Percentiles rank a stretch among this genome's conserved stretches.
phyloP scores from a whole-genome alignment of 2,797 vertebrate genomes.

The Spinus pinus region DNA sequence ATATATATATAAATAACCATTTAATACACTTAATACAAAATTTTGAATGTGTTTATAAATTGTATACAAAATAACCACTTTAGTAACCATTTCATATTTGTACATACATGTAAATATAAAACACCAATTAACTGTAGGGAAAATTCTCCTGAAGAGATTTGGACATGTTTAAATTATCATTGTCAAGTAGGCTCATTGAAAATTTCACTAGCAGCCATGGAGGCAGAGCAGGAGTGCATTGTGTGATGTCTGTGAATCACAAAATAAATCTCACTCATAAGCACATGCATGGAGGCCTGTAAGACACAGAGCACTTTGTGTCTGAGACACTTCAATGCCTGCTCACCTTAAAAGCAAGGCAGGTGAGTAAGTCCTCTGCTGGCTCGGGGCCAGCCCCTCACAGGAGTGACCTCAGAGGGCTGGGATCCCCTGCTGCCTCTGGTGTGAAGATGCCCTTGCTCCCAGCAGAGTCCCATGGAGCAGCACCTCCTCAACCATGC shows the following conservation, averaged over 20 bases:
- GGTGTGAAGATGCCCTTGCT: background rate
- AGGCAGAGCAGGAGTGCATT: background rate
- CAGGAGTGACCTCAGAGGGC: background rate
- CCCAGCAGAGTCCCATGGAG: background rate
- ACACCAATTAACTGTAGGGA: background rate
- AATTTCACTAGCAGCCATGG: background rate
- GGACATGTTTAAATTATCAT: background rate
- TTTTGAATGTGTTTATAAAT: background rate
- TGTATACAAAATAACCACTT: background rate
- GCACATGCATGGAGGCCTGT: background rate
- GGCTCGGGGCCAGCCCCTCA: background rate
- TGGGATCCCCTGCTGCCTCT: background rate
- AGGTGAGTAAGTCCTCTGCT: constrained; percentile 40
- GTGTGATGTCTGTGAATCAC: background rate
- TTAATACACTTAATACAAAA: background rate
- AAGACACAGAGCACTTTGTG: background rate
- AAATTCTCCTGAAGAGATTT: background rate
- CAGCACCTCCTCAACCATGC: background rate
- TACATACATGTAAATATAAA: background rate
- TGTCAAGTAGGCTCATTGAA: background rate
- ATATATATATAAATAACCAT: background rate
- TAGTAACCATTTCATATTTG: background rate
- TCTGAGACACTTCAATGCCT: background rate
- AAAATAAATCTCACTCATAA: background rate
- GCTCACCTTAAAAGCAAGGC: constrained; percentile 3